Evolutionary conservation across 2,888 invertebrate species (phyloP).

Genomic region (Galeopsomyia nigrocyanea): DNA sequence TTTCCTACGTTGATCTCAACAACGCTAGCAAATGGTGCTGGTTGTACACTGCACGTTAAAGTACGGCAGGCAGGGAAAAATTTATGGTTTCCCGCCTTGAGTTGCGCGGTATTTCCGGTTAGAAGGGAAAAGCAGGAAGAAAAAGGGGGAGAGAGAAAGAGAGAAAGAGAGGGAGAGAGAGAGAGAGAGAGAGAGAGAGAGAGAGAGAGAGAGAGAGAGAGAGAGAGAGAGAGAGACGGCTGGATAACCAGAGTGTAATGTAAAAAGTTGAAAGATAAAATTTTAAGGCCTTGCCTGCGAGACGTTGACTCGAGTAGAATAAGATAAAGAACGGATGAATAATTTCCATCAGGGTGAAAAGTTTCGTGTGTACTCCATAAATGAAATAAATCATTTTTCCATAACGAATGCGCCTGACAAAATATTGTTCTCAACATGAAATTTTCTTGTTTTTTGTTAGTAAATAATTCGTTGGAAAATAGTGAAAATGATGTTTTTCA

Average conservation of each 20-base stretch:
- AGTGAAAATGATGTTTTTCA: too few relatives aligned
- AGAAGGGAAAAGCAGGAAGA: background rate
- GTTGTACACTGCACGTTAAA: background rate
- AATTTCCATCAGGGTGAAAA: conserved; percentile 26
- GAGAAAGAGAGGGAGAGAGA: conserved; percentile 27
- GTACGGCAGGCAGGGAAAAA: conserved; percentile 19
- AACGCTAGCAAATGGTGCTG: conserved; percentile 2
- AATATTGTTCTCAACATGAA: too few relatives aligned
- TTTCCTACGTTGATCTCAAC: conserved; percentile 14
- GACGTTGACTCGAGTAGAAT: conserved; percentile 39
- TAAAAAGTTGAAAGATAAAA: conserved; percentile 48
- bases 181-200: conserved; percentile 17
- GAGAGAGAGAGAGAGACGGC: conserved; percentile 21
- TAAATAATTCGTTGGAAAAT: too few relatives aligned
- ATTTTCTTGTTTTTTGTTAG: too few relatives aligned
- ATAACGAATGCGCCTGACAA: too few relatives aligned
- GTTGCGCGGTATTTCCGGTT: conserved; percentile 36
- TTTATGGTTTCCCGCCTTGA: conserved; percentile 45
- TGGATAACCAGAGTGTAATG: conserved; percentile 36
- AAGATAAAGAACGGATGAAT: conserved; percentile 44
- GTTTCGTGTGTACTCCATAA: background rate
- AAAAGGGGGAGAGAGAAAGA: conserved; percentile 1
- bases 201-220: background rate
- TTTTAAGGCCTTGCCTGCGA: conserved; percentile 43
- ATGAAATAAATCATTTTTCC: conserved; percentile 20